phyloP scores from a whole-genome alignment of 2,797 vertebrate species.

The Chiroxiphia lanceolata region DNA sequence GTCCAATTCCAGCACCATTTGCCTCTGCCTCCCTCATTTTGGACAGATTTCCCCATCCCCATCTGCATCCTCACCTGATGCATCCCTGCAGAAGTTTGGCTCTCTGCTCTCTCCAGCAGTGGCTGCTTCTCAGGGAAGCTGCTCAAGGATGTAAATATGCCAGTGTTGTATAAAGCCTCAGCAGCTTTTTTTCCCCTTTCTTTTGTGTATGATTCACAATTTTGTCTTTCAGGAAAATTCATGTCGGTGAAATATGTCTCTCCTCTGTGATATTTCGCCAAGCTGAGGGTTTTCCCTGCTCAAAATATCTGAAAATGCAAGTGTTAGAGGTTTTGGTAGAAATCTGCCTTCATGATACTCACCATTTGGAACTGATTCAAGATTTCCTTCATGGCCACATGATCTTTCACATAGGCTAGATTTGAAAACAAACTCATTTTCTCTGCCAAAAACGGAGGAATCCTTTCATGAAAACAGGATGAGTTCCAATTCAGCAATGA shows the following conservation, averaged over 20 bases:
- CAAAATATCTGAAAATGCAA: slow-evolving; percentile 38
- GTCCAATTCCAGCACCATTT: neutral
- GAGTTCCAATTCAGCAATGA: slow-evolving; percentile 24
- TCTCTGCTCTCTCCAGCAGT: neutral
- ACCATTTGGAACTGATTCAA: slow-evolving; percentile 6
- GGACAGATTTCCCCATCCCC: neutral
- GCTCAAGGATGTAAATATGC: neutral
- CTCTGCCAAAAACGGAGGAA: slow-evolving; percentile 43
- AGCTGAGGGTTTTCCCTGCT: slow-evolving; percentile 28
- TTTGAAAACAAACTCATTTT: slow-evolving; percentile 10
- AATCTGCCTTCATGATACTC: slow-evolving; percentile 34
- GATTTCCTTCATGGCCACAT: slow-evolving; percentile 17
- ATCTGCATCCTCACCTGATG: neutral
- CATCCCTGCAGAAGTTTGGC: neutral
- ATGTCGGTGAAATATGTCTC: slow-evolving; percentile 28
- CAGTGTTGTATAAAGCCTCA: neutral
- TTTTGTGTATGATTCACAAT: slow-evolving; percentile 28
- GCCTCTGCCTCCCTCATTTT: neutral
- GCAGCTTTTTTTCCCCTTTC: neutral
- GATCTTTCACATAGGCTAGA: slow-evolving; percentile 32
- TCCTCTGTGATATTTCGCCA: neutral
- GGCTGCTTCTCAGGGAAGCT: neutral
- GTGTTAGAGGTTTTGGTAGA: slow-evolving; percentile 51
- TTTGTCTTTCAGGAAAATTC: neutral
- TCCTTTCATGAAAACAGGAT: neutral